Evolutionary conservation across 2,888 invertebrate species (phyloP), one percentile per base, ranked within the genome.

Genomic region (Oscheius sp.): DNA sequence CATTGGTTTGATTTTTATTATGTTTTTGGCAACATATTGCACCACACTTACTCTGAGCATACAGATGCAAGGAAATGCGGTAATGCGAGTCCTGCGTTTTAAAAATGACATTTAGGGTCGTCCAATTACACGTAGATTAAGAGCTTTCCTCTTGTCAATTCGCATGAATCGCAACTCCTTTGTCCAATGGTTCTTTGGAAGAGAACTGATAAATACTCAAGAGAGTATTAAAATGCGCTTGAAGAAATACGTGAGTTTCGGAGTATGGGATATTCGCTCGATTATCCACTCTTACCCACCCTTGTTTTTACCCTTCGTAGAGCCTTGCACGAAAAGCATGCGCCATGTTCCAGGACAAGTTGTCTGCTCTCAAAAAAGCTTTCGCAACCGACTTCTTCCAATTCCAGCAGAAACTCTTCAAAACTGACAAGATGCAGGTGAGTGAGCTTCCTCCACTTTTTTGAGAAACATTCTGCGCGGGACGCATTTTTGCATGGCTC

Each of bases 21-120:
- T 85, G 80, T 85, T 85, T 68, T 65, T 82, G 10, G 85, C 84
- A 27, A 85, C 84, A 6, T 82, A 81, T 65, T 79, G 82, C 55
- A 84, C 84, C 6, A 84, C 84, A 5, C 75, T 79, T 52, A 82
- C 82, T 0, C 61, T 82, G 20, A 74, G 76, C n/a, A 75, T 82
- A 27, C 84, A 84, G 64, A 84, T 83, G 82, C 78, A 80, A 58
- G 84, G 82, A 34, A 84, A 83, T 68, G 81, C 80, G 25, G 84
- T 76, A 20, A 1, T 12, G 25, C 3, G 20, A 34, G 20, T 17
- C 17, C 2, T 12, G 57, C 39, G 12, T 27, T 15, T 2, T 12
- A 27, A 8, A 39, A 31, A n/a, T 6, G 3, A 39, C 2, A 17
- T 73, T 39, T 39, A 75, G 74, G 78, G 78, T 33, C 72, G 75